Percentiles rank a stretch among this genome's conserved stretches.
Evolutionary conservation across 2,888 invertebrate genomes (phyloP).

Genomic region (Zootermopsis nevadensis): DNA sequence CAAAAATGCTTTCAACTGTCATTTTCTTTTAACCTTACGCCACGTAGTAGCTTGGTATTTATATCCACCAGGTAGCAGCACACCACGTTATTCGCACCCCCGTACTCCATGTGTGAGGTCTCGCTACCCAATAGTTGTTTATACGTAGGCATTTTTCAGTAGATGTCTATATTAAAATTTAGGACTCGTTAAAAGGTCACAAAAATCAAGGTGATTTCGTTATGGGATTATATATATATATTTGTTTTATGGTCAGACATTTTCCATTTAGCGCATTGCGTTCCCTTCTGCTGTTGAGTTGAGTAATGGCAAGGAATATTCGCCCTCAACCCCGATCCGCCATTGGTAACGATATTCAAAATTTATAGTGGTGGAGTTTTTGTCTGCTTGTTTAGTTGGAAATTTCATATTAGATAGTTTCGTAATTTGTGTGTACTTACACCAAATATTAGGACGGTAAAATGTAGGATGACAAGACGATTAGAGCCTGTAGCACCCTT

Average conservation of each 20-base stretch:
- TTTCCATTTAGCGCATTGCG: conserved; percentile 3
- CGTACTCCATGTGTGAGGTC: neutral
- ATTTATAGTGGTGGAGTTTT: too few relatives aligned
- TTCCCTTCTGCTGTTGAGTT: neutral
- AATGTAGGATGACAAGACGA: too few relatives aligned
- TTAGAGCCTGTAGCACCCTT: too few relatives aligned
- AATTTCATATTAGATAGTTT: too few relatives aligned
- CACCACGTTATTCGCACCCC: conserved; percentile 14
- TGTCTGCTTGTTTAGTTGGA: too few relatives aligned
- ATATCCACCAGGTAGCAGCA: neutral
- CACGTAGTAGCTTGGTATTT: conserved; percentile 17
- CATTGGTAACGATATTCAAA: too few relatives aligned
- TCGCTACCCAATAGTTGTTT: conserved; percentile 29
- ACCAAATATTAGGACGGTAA: too few relatives aligned
- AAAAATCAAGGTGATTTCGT: conserved; percentile 10
- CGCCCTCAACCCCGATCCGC: too few relatives aligned
- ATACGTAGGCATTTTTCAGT: conserved; percentile 26
- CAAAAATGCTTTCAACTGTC: conserved; percentile 54
- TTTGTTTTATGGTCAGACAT: neutral
- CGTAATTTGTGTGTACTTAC: too few relatives aligned
- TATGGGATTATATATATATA: neutral
- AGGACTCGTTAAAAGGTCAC: conserved; percentile 27
- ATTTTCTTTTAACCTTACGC: conserved; percentile 47
- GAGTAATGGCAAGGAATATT: neutral
- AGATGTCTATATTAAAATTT: conserved; percentile 32